These are phyloP conservation scores for Galagoides demidoff DNA, from an alignment of 2,797 vertebrate species.

Conservation along the genomic window DNA sequence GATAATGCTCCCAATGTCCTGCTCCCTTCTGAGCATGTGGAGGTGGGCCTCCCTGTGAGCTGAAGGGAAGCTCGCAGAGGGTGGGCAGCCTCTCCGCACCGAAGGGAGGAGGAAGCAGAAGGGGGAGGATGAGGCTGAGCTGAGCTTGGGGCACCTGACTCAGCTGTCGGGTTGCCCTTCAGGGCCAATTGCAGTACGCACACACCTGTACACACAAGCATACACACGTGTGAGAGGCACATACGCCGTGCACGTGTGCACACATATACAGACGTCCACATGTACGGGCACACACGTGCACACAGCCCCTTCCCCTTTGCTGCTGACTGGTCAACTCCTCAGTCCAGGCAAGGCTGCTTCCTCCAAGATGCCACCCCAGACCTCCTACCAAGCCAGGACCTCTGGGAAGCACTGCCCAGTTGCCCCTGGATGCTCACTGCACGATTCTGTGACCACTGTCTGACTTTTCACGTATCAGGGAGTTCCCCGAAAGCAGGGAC, in stretches of 20 bases:
- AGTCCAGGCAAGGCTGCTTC: neutral
- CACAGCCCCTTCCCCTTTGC: neutral
- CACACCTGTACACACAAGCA: no score
- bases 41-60: neutral
- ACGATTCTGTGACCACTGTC: neutral
- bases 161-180: neutral
- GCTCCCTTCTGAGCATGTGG: neutral
- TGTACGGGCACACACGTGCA: neutral
- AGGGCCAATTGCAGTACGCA: neutral
- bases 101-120: neutral
- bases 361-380: neutral
- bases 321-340: neutral
- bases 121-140: neutral
- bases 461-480: neutral
- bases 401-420: neutral
- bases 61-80: neutral
- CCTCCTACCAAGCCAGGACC: neutral
- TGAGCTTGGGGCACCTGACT: neutral
- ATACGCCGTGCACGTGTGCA: no score
- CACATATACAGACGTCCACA: neutral
- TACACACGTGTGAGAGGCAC: neutral
- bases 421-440: accelerated
- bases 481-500: neutral
- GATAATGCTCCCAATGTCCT: neutral
- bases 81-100: neutral